A percentile compares a stretch with the other conserved stretches of the same genome.
Conservation (phyloP, 1,140 invertebrate species). For the Drosophila oshimai region DNA sequence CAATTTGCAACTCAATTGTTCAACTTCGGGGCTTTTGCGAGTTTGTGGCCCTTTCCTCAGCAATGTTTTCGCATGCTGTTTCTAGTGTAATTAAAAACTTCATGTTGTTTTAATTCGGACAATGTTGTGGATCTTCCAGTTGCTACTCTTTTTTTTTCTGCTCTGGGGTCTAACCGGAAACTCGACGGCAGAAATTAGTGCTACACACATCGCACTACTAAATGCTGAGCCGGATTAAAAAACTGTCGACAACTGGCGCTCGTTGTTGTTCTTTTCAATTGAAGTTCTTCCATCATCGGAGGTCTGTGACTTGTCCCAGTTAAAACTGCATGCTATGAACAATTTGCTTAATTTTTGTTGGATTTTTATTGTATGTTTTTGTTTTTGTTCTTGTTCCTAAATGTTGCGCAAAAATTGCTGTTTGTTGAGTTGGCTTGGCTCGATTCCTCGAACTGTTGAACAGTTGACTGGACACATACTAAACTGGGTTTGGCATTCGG, state of each 20-base stretch:
- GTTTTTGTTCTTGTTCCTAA: constrained; percentile 31
- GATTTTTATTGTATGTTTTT: constrained; percentile 16
- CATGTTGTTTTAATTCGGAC: constrained; percentile 68
- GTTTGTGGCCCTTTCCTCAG: neutral
- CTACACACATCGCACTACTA: constrained; percentile 48
- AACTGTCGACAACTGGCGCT: constrained; percentile 36
- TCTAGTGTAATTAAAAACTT: constrained; percentile 62
- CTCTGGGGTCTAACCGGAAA: constrained; percentile 61
- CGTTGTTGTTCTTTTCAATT: constrained; percentile 52
- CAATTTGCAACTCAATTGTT: constrained; percentile 50
- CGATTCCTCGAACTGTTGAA: constrained; percentile 45
- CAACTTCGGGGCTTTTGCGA: constrained; percentile 17
- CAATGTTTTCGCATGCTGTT: constrained; percentile 22
- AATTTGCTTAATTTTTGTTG: constrained; percentile 47
- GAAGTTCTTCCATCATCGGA: constrained; percentile 52
- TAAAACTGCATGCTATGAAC: constrained; percentile 68
- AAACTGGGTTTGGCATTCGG: constrained; percentile 33
- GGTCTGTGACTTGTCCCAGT: constrained; percentile 74
- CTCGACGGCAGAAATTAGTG: constrained; percentile 49
- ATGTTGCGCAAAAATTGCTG: constrained; percentile 63
- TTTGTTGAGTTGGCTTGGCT: constrained; percentile 50
- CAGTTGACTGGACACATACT: constrained; percentile 44
- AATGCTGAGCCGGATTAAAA: constrained; percentile 57
- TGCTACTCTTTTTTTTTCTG: constrained; percentile 5
- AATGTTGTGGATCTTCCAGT: constrained; percentile 33